Evolutionary conservation across 2,113 vertebrate genomes (phyloP).

Genomic region (Mystacornis crossleyi): DNA sequence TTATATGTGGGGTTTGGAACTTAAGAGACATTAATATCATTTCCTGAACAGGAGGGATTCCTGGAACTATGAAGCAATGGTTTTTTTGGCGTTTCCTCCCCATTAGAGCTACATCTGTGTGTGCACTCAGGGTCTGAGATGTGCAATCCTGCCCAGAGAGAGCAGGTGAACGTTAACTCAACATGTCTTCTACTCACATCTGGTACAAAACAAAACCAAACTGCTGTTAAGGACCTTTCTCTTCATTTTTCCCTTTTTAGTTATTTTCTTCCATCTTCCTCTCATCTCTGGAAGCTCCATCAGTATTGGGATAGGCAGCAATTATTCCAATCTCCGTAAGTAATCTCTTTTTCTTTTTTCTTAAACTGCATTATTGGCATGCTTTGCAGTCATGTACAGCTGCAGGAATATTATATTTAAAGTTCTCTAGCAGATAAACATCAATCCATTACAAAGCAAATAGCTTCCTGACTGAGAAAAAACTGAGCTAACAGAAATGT

Average conservation of each 20-base stretch:
- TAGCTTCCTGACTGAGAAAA: not conserved
- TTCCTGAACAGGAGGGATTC: not conserved
- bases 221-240: not conserved
- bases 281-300: conserved; percentile 56
- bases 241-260: conserved; percentile 4
- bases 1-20: not conserved
- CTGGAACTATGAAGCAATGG: not conserved
- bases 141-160: not conserved
- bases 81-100: not conserved
- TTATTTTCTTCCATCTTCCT: conserved; percentile 53
- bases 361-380: not conserved
- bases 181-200: not conserved
- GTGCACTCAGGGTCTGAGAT: not conserved
- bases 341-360: not conserved
- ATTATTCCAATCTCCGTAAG: conserved; percentile 70
- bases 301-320: conserved; percentile 54
- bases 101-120: not conserved
- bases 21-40: not conserved
- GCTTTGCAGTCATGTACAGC: not conserved
- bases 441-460: not conserved
- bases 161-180: not conserved
- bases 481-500: not conserved
- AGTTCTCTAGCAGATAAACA: not conserved
- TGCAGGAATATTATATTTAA: conserved; percentile 10
- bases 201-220: not conserved